Conservation (phyloP, 2,113 vertebrate species). For the Xiphophorus hellerii region DNA sequence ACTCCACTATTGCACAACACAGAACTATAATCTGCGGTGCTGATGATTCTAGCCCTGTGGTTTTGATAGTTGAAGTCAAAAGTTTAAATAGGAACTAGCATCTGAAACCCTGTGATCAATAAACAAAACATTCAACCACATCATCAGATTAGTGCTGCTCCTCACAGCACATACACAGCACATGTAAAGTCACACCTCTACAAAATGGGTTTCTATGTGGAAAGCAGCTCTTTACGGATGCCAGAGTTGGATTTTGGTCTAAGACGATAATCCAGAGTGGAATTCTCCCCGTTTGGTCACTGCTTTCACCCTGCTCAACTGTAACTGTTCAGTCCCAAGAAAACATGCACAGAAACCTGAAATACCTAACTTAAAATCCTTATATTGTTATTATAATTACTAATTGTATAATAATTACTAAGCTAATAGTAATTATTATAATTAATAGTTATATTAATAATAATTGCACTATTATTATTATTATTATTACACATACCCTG, state of each 20-base stretch:
- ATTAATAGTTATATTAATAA: too few relatives aligned
- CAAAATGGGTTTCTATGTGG: conserved; percentile 24
- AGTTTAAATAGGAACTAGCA: not conserved
- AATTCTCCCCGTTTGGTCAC: conserved; percentile 66
- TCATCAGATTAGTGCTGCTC: not conserved
- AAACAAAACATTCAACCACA: not conserved
- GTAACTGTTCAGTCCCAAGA: not conserved
- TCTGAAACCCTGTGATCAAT: not conserved
- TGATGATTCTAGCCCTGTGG: not conserved
- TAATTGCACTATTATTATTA: too few relatives aligned
- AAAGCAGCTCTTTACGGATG: conserved; percentile 59
- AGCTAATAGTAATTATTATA: too few relatives aligned
- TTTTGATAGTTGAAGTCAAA: conserved; percentile 7
- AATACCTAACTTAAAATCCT: too few relatives aligned
- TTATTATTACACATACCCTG: too few relatives aligned
- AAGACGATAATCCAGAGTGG: conserved; percentile 79
- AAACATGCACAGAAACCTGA: too few relatives aligned
- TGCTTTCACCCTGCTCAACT: conserved; percentile 14
- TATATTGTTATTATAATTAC: too few relatives aligned
- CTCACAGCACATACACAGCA: not conserved
- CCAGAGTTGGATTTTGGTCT: conserved; percentile 66
- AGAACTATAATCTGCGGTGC: conserved; percentile 20
- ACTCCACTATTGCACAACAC: not conserved
- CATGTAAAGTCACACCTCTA: not conserved
- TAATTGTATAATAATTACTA: too few relatives aligned